These are phyloP conservation scores for Huso huso DNA, from an alignment of 2,797 vertebrate genomes.

Conservation along the genomic window DNA sequence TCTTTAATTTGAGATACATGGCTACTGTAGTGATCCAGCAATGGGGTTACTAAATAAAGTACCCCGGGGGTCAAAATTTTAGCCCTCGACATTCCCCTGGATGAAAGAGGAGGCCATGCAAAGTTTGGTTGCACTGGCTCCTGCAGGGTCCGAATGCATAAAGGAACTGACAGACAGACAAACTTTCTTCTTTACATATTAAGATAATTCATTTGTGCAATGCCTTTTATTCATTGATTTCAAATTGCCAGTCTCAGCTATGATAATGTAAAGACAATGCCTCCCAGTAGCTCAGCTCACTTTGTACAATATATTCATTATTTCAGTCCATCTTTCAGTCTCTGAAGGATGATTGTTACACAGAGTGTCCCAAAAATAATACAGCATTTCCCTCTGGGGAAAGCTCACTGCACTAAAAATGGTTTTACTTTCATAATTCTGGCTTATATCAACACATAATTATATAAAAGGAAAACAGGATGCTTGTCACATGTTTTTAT, in stretches of 20 bases:
- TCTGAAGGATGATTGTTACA: not conserved
- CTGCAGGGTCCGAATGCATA: too few species aligned
- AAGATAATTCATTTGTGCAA: not conserved
- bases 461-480: not conserved
- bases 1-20: too few species aligned
- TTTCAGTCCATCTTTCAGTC: not conserved
- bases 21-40: too few species aligned
- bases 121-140: too few species aligned
- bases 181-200: too few species aligned
- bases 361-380: not conserved
- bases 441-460: not conserved
- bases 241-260: not conserved
- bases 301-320: not conserved
- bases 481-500: not conserved
- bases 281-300: not conserved
- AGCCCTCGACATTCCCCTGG: too few species aligned
- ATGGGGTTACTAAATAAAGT: too few species aligned
- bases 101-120: too few species aligned
- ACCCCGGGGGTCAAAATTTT: too few species aligned
- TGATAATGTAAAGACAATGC: not conserved
- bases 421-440: not conserved
- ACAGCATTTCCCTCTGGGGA: not conserved
- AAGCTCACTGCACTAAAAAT: not conserved
- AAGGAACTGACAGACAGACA: too few species aligned
- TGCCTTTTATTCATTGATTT: not conserved